Evolutionary conservation across 2,797 vertebrate species (phyloP).

Genomic region (Graptemys geographica): DNA sequence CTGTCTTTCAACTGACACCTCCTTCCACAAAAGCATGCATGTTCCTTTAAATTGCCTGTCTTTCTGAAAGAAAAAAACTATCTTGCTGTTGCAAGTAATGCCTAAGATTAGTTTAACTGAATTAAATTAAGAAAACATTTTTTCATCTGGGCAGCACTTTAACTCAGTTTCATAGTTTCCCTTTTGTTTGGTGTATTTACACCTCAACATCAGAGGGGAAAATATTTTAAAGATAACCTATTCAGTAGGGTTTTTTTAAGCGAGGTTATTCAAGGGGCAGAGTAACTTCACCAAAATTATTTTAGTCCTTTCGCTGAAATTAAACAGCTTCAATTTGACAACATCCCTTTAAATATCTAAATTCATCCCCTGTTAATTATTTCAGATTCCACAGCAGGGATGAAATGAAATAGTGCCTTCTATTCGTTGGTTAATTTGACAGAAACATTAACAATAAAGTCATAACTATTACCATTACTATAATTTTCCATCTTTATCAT

Average conservation of each 20-base stretch:
- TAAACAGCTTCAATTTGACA: not conserved
- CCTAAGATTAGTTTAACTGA: conserved; percentile 3
- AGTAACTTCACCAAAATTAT: not conserved
- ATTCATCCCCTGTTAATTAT: not conserved
- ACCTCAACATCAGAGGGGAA: too few relatives aligned
- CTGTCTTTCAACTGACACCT: too few relatives aligned
- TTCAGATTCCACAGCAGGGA: too few relatives aligned
- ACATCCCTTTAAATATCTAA: not conserved
- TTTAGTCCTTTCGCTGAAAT: not conserved
- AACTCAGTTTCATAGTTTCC: not conserved
- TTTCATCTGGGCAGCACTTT: not conserved
- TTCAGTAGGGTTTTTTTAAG: not conserved
- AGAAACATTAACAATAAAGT: too few relatives aligned
- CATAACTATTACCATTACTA: too few relatives aligned
- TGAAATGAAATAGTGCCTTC: too few relatives aligned
- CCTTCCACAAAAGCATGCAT: not conserved
- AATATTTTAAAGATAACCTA: not conserved
- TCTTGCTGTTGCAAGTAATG: not conserved
- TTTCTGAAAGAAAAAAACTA: not conserved
- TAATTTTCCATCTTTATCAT: too few relatives aligned
- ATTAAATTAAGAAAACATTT: rapidly evolving
- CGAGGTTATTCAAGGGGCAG: not conserved
- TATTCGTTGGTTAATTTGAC: too few relatives aligned
- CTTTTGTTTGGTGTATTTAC: too few relatives aligned
- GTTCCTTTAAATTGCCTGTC: not conserved